Percentiles rank a stretch among this genome's conserved stretches.
Evolutionary conservation across 2,888 invertebrate genomes (phyloP).

Genomic region (Linnaemya tessellans): DNA sequence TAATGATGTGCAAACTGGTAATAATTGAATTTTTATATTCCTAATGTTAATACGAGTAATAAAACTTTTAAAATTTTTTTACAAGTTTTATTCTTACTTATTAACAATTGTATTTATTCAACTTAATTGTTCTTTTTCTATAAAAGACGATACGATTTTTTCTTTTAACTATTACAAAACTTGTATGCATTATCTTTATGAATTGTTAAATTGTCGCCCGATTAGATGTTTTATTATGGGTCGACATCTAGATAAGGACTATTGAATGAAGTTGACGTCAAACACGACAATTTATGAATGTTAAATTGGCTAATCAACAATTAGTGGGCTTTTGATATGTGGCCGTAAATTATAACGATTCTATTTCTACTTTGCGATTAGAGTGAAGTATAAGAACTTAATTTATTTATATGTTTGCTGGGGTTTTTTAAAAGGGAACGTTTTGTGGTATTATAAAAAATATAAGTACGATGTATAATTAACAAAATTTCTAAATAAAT

Average conservation of each 20-base stretch:
- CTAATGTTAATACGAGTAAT: too few species aligned
- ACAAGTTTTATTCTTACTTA: not conserved
- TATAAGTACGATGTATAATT: too few species aligned
- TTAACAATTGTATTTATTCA: not conserved
- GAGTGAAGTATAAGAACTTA: not conserved
- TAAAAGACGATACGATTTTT: constrained; percentile 1
- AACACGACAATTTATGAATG: not conserved
- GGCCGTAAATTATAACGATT: not conserved
- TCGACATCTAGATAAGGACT: not conserved
- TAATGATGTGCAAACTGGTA: too few species aligned
- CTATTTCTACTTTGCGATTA: not conserved
- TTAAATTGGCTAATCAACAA: not conserved
- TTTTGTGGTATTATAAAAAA: too few species aligned
- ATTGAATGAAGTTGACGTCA: constrained; percentile 12
- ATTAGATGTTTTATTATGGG: constrained; percentile 2
- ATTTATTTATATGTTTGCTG: too few species aligned
- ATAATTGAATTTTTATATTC: too few species aligned
- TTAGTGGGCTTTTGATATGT: not conserved
- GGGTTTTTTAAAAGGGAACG: too few species aligned
- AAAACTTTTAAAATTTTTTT: not conserved
- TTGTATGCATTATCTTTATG: constrained; percentile 4
- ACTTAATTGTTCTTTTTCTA: not conserved
- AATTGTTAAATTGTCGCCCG: constrained; percentile 10
- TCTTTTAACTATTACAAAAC: constrained; percentile 33
- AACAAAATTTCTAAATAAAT: too few species aligned